Percentiles rank a stretch among this genome's conserved stretches.
phyloP scores from a whole-genome alignment of 2,797 vertebrate species.

The Xenentodon cancila region DNA sequence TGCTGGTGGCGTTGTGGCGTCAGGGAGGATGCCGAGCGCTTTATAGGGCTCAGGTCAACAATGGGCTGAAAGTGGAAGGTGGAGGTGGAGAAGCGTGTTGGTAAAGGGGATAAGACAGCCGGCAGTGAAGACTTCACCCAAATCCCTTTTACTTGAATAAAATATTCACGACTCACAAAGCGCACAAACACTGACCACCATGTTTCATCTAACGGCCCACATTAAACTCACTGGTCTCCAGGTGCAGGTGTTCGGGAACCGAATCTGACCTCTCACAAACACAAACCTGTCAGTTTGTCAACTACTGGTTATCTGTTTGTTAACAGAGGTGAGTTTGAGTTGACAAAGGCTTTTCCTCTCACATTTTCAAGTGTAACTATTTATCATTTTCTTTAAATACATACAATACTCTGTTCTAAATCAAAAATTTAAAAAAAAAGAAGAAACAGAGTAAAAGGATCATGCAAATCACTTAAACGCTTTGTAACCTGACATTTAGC shows the following conservation, averaged over 20 bases:
- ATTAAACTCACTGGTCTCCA: conserved; percentile 58
- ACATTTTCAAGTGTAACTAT: too few relatives aligned
- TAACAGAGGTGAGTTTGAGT: conserved; percentile 38
- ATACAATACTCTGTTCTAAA: too few relatives aligned
- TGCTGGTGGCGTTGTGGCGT: conserved; percentile 81
- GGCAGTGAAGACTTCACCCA: conserved; percentile 15
- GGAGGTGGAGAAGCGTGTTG: conserved; percentile 1
- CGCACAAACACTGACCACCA: conserved; percentile 46
- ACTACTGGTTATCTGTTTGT: conserved; percentile 32
- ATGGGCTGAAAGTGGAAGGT: conserved; percentile 83
- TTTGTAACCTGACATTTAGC: too few relatives aligned
- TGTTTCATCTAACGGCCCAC: conserved; percentile 49
- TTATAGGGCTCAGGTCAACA: conserved; percentile 91
- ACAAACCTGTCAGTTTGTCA: conserved; percentile 15
- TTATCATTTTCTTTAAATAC: too few relatives aligned
- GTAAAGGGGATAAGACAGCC: background rate
- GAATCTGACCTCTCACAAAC: conserved; percentile 31
- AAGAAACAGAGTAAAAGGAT: too few relatives aligned
- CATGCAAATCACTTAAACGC: too few relatives aligned
- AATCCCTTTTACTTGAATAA: conserved; percentile 41
- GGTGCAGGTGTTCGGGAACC: conserved; percentile 33
- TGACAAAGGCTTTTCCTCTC: conserved; percentile 24
- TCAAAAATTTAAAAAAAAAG: too few relatives aligned
- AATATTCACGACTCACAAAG: conserved; percentile 60
- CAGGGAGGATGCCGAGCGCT: conserved; percentile 92